Base-by-base conservation (phyloP, 2,113 vertebrate species). In the Clupea harengus region DNA sequence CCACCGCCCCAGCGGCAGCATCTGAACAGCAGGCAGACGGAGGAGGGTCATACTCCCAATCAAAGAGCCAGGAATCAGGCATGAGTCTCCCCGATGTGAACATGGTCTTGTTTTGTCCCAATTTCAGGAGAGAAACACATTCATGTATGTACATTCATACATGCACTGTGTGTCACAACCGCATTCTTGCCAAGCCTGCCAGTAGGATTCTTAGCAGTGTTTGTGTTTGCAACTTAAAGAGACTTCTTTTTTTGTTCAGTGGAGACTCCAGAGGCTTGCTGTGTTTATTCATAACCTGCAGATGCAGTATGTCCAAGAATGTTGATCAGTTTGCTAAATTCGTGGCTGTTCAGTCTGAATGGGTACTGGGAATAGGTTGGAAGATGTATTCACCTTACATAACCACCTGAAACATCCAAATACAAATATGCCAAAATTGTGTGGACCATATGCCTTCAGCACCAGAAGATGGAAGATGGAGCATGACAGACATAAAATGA, bases 1-100 rank as follows among this genome's bases (percentile, higher is more conserved):
- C 25, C 13, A 4, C 28, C 9, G 11, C 28, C 72, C 32, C 72
- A 78, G 72, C 72, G 28, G 4, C 72, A 78, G 72, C 32, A 11
- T 78, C 3, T 15, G 72, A 49, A 28, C 84, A 52, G 84, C 67
- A 72, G 44, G 84, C 28, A 78, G 72, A 32, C 25, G 32, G 72
- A 78, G 72, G 72, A 60, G 20, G 80, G 47, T 6, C n/a, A 8
- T 28, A 32, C 9, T 80, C 84, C 46, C 67, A 52, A 47, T 52
- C 17, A 46, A 20, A 10, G 11, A 85, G 25, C 47, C 8, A 20
- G 47, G 20, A 25, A 64, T 78, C 72, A 78, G 28, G 10, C 18
- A 25, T 15, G 8, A 28, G 46, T 22, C 52, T 64, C 18, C 82
- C 52, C 39, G 18, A 15, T 32, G 72, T 10, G 4, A 32, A 39